A percentile compares a stretch with the other conserved stretches of the same genome.
Evolutionary conservation across 2,888 invertebrate genomes (phyloP).

Genomic region (Drosophila silvestris): DNA sequence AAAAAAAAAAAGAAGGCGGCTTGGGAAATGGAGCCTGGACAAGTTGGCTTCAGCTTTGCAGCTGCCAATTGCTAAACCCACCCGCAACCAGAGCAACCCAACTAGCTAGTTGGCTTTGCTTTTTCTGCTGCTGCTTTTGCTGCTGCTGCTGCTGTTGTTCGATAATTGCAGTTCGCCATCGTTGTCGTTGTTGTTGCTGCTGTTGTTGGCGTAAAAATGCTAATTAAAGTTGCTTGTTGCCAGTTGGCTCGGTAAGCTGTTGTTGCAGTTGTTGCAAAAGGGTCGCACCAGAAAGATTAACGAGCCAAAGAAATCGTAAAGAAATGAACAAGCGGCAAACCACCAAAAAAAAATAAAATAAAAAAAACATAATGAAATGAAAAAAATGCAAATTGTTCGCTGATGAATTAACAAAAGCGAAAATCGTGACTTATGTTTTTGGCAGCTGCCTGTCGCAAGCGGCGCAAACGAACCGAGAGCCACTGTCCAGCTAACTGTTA

Average conservation of each 20-base stretch:
- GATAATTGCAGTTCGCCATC: constrained; percentile 65
- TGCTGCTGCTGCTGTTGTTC: constrained; percentile 32
- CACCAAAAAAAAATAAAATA: constrained; percentile 2
- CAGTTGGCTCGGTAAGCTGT: constrained; percentile 35
- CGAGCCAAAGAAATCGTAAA: constrained; percentile 77
- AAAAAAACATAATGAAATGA: not conserved
- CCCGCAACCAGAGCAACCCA: constrained; percentile 61
- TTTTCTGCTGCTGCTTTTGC: constrained; percentile 24
- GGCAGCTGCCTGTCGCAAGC: constrained; percentile 74
- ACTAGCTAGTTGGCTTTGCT: constrained; percentile 42
- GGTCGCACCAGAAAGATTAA: constrained; percentile 74
- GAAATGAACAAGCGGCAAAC: constrained; percentile 66
- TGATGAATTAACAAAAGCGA: constrained; percentile 82
- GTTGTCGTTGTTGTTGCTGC: constrained; percentile 14
- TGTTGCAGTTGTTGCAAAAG: constrained; percentile 42
- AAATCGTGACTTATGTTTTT: constrained; percentile 83
- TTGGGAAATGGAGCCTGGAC: constrained; percentile 55
- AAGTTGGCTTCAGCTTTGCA: constrained; percentile 48
- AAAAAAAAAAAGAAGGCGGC: constrained; percentile 40
- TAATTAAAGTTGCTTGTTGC: constrained; percentile 78
- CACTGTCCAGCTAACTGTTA: constrained; percentile 60
- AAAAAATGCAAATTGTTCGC: constrained; percentile 81
- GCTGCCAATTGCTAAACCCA: constrained; percentile 63
- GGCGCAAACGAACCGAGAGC: constrained; percentile 42
- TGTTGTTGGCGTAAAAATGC: constrained; percentile 74